Percentiles rank a stretch among this genome's conserved stretches.
Evolutionary conservation across 2,797 vertebrate genomes (phyloP).

Genomic region (Epinephelus awoara): DNA sequence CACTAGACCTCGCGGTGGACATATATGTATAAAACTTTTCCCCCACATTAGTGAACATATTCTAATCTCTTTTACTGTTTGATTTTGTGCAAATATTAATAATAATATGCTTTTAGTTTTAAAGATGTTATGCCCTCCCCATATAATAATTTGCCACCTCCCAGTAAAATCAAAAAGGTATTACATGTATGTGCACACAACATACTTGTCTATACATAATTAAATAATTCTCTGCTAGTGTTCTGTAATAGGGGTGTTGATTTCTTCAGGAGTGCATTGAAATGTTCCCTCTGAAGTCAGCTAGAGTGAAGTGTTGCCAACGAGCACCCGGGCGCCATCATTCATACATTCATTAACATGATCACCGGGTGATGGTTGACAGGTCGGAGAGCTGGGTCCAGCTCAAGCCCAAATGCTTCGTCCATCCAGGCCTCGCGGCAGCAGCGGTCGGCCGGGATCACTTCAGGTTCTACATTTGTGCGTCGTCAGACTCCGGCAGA

Average conservation of each 20-base stretch:
- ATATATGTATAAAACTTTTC: slow-evolving; percentile 46
- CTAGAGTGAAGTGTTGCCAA: slow-evolving; percentile 18
- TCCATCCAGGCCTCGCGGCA: not conserved
- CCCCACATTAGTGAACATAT: slow-evolving; percentile 12
- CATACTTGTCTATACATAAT: slow-evolving; percentile 39
- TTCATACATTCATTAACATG: slow-evolving; percentile 25
- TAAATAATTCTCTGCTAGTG: slow-evolving; percentile 54
- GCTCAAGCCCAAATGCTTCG: slow-evolving; percentile 23
- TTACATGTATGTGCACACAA: slow-evolving; percentile 26
- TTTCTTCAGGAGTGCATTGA: slow-evolving; percentile 45
- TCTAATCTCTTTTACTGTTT: slow-evolving; percentile 22
- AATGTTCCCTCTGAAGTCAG: slow-evolving; percentile 44
- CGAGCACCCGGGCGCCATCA: slow-evolving; percentile 10
- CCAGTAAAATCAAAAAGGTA: slow-evolving; percentile 39
- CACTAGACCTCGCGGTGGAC: slow-evolving; percentile 28
- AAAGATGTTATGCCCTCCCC: slow-evolving; percentile 31
- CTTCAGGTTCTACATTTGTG: slow-evolving; percentile 36
- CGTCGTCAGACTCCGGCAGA: slow-evolving; percentile 19
- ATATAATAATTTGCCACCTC: slow-evolving; percentile 32
- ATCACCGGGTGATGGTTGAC: slow-evolving; percentile 23
- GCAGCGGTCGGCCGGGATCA: not conserved
- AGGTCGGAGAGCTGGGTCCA: slow-evolving; percentile 37
- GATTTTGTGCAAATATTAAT: slow-evolving; percentile 42
- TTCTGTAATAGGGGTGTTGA: slow-evolving; percentile 20
- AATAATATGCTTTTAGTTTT: slow-evolving; percentile 49